A percentile compares a stretch with the other conserved stretches of the same genome.
Evolutionary conservation across 2,888 invertebrate species (phyloP).

Genomic region (Nomada hirtipes): DNA sequence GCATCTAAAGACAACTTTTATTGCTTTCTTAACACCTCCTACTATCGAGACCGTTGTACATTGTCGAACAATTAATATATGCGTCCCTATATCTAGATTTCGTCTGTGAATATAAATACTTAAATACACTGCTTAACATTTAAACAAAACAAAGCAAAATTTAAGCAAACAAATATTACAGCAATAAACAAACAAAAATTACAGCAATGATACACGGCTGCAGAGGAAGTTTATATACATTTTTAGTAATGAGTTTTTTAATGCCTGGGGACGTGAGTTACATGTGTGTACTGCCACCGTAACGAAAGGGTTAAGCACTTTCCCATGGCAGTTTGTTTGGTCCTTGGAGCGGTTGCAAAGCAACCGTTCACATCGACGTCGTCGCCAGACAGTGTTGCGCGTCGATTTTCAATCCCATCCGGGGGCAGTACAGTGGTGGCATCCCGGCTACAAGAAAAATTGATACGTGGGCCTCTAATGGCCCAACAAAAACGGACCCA

Average conservation of each 20-base stretch:
- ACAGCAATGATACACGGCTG: background rate
- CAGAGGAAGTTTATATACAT: background rate
- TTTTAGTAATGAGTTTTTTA: background rate
- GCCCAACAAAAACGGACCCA: slow-evolving; percentile 79
- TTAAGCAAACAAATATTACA: too few relatives aligned
- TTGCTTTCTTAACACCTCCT: slow-evolving; percentile 17
- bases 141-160: too few relatives aligned
- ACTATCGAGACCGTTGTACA: background rate
- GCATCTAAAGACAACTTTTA: slow-evolving; percentile 21
- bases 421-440: slow-evolving; percentile 54
- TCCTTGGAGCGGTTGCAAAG: background rate
- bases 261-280: too few relatives aligned
- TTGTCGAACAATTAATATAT: background rate
- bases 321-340: too few relatives aligned
- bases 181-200: too few relatives aligned
- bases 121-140: too few relatives aligned
- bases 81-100: background rate
- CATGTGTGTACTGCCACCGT: too few relatives aligned
- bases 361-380: slow-evolving; percentile 31
- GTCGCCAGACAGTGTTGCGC: background rate
- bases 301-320: too few relatives aligned
- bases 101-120: too few relatives aligned
- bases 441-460: slow-evolving; percentile 78
- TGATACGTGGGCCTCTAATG: slow-evolving; percentile 82
- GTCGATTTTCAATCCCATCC: slow-evolving; percentile 46